Conservation (phyloP, 2,888 invertebrate genomes). For the Yponomeuta evonymella region DNA sequence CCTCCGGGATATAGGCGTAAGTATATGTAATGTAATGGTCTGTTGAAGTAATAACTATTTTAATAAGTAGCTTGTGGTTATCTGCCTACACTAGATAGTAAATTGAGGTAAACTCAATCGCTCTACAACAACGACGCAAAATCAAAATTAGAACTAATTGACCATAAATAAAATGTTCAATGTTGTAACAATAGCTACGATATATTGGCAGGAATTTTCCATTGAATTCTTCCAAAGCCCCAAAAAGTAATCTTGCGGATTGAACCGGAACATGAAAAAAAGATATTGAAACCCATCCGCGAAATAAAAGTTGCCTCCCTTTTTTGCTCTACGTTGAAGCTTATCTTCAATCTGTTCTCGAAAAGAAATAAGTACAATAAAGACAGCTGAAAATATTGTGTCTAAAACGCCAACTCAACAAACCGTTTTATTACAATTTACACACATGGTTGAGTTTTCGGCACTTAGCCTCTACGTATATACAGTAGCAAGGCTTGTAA, state of each 20-base stretch:
- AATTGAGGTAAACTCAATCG: too few species aligned
- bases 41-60: too few species aligned
- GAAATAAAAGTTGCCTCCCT: constrained; percentile 46
- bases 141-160: too few species aligned
- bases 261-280: constrained; percentile 56
- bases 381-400: neutral
- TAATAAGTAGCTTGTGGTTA: too few species aligned
- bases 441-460: too few species aligned
- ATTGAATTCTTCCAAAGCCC: constrained; percentile 1
- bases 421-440: too few species aligned
- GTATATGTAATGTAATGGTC: too few species aligned
- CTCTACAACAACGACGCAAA: too few species aligned
- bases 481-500: too few species aligned
- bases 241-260: constrained; percentile 53
- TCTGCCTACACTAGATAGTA: too few species aligned
- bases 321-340: constrained; percentile 34
- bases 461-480: too few species aligned
- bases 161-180: neutral
- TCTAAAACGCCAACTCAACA: neutral
- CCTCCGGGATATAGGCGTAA: too few species aligned
- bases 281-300: constrained; percentile 55
- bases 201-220: neutral
- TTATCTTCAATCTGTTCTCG: constrained; percentile 29
- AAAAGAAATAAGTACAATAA: neutral
- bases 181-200: neutral